Evolutionary conservation across 2,797 vertebrate species (phyloP).

Genomic region (Phalanger gymnotis): DNA sequence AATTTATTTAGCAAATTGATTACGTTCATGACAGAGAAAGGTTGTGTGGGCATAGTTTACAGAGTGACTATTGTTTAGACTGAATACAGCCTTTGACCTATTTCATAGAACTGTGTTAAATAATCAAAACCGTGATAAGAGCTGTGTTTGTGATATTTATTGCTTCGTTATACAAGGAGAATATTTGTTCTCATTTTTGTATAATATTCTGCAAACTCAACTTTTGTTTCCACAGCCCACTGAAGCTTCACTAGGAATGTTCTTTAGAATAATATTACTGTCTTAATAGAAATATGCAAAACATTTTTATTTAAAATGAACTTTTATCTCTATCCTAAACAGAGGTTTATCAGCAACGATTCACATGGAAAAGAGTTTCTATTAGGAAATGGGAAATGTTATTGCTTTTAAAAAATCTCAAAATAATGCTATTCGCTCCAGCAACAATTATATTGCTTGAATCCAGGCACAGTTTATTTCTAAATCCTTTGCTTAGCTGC

Average conservation of each 20-base stretch:
- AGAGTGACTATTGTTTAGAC: conserved; percentile 74
- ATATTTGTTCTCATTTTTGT: conserved; percentile 77
- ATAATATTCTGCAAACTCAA: conserved; percentile 71
- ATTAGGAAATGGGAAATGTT: conserved; percentile 74
- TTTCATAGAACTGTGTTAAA: conserved; percentile 77
- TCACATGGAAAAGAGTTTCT: conserved; percentile 67
- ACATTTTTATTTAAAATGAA: conserved; percentile 78
- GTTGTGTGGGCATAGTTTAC: conserved; percentile 68
- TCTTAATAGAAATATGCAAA: conserved; percentile 77
- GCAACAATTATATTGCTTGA: conserved; percentile 73
- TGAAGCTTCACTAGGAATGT: conserved; percentile 61
- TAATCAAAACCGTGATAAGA: conserved; percentile 77
- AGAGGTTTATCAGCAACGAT: conserved; percentile 73
- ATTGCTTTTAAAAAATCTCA: conserved; percentile 67
- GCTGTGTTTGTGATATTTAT: conserved; percentile 76
- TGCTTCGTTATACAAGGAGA: conserved; percentile 77
- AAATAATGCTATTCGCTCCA: conserved; percentile 75
- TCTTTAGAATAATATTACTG: conserved; percentile 61
- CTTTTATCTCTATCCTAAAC: conserved; percentile 68
- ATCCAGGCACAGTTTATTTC: conserved; percentile 75
- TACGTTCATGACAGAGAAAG: conserved; percentile 79
- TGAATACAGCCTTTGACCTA: conserved; percentile 78
- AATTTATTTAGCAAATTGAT: conserved; percentile 80
- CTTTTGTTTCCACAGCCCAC: conserved; percentile 72
- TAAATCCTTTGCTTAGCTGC: conserved; percentile 71